These are phyloP conservation scores for Sprattus sprattus DNA, from an alignment of 2,113 vertebrate genomes.

Conservation along the genomic window DNA sequence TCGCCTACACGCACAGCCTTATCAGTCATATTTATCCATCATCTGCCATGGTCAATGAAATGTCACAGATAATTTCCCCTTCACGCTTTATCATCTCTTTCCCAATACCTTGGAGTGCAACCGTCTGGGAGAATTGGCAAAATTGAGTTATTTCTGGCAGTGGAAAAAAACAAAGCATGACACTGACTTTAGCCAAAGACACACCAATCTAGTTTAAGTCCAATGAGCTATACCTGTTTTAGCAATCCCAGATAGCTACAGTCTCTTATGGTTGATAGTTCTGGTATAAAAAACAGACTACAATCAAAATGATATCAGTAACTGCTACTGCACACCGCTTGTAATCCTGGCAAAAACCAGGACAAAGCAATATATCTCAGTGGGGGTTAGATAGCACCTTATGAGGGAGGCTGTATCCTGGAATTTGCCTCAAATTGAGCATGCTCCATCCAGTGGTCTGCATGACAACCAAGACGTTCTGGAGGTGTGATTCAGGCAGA, in stretches of 20 bases:
- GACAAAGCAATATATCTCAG: background rate
- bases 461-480: background rate
- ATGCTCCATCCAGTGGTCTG: background rate
- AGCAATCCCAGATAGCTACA: no score
- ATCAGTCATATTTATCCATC: background rate
- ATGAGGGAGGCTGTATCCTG: background rate
- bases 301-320: background rate
- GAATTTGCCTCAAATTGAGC: background rate
- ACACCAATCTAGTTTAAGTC: background rate
- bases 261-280: no score
- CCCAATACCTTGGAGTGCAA: background rate
- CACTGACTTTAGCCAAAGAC: background rate
- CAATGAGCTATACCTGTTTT: no score
- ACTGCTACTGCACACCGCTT: background rate
- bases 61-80: background rate
- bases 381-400: background rate
- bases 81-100: background rate
- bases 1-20: background rate
- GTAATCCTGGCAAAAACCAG: background rate
- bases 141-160: background rate
- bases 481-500: background rate
- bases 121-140: background rate
- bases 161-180: no score
- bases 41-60: background rate
- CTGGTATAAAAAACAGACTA: background rate